phyloP scores from a whole-genome alignment of 1,140 invertebrate genomes.

The Polypedilum pembai region DNA sequence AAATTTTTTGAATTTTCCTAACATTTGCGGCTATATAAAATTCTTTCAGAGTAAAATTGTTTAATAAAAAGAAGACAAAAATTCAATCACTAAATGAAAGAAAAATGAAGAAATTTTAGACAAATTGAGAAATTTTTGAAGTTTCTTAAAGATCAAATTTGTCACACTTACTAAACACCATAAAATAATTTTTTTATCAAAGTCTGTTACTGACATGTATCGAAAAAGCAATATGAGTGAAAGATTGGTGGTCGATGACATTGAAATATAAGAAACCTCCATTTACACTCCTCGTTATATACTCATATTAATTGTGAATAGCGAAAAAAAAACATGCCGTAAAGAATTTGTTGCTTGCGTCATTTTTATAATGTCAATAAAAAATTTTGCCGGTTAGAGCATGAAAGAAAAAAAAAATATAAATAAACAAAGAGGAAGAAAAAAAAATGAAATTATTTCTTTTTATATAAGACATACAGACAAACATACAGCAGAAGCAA shows the following conservation, averaged over 20 bases:
- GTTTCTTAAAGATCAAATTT: no score
- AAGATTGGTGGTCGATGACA: background rate
- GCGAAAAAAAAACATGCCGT: constrained; percentile 7
- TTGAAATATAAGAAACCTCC: constrained; percentile 2
- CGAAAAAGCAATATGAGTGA: no score
- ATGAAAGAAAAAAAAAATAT: constrained; percentile 16
- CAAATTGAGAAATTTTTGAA: no score
- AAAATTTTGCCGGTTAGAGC: constrained; percentile 16
- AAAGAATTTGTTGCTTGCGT: constrained; percentile 17
- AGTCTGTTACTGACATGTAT: background rate
- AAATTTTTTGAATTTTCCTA: no score
- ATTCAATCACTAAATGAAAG: no score
- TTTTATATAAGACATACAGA: constrained; percentile 19
- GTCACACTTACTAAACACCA: no score
- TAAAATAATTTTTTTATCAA: background rate
- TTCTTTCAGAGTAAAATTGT: no score
- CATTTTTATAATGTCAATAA: constrained; percentile 19
- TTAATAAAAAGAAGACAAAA: no score
- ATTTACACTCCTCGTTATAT: background rate
- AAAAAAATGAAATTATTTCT: constrained; percentile 8
- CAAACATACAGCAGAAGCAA: background rate
- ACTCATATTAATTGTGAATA: constrained; percentile 4
- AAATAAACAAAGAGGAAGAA: constrained; percentile 6
- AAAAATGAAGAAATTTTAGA: no score
- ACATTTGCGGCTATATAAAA: no score